Base-by-base conservation (phyloP, 2,113 vertebrate genomes). In the Hydrochoerus hydrochaeris region DNA sequence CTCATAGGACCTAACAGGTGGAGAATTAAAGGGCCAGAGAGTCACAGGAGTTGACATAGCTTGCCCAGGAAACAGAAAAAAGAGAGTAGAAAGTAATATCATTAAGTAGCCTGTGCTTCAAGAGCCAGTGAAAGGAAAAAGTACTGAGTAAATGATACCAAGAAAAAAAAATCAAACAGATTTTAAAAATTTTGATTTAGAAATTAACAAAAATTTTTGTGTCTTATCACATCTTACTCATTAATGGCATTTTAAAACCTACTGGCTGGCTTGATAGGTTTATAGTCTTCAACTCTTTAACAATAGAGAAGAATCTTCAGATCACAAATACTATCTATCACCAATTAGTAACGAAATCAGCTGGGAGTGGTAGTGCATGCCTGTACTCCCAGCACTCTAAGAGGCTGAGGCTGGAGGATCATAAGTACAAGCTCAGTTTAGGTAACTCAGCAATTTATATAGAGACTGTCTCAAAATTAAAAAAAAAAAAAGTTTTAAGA, bases 1-100 rank as follows among this genome's bases (percentile, higher is more conserved):
- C 30, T 7, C 3, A 7, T 0, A 2, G 1, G 77, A 5, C 16
- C 11, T 8, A 17, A 71, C 1, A 3, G 38, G 19, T 19, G 4
- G 9, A 44, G 44, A 73, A 16, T 11, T 22, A 63, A 86, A 35
- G 67, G 58, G 41, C 75, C 8, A 4, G 22, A 11, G 38, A 14
- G 52, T 10, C 4, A 30, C 20, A 49, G 80, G 46, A 46, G 54
- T 32, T 0, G 12, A 41, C 8, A 14, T 1, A 0, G 38, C 54
- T 46, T n/a, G 12, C 71, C 9, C 1, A 35, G 88, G 22, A 3
- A 0, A 11, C 81, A 49, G n/a, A 73, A 32, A n/a, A 67, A 60
- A 26, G 12, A 69, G 3, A 90, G 16, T 5, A 58, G 65, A 83
- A 69, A 44, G 30, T 17, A 7, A 12, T 3, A 17, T 11, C 54